Evolutionary conservation across 2,888 invertebrate genomes (phyloP).

Genomic region (Resseliella maxima): DNA sequence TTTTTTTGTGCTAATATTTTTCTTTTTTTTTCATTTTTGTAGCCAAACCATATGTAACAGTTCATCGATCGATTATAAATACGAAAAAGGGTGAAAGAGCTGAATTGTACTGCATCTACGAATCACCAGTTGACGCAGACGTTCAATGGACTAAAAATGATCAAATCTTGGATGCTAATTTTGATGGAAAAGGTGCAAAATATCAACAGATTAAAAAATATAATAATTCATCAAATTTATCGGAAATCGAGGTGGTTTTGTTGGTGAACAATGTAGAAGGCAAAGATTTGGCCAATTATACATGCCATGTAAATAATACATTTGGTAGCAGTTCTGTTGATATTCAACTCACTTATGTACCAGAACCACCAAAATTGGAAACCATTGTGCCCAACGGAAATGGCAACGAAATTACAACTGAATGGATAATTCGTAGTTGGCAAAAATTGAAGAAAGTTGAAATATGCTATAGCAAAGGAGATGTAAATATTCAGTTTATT

Average conservation of each 20-base stretch:
- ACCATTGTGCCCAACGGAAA: conserved; percentile 62
- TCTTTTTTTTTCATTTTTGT: not conserved
- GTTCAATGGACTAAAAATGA: conserved; percentile 63
- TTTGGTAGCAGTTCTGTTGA: conserved; percentile 63
- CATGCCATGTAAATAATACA: conserved; percentile 72
- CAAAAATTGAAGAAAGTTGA: conserved; percentile 65
- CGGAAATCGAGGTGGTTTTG: conserved; percentile 70
- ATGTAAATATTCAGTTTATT: too few relatives aligned
- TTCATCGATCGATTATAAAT: conserved; percentile 65
- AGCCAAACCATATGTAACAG: conserved; percentile 64
- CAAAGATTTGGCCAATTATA: conserved; percentile 80
- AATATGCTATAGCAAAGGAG: too few relatives aligned
- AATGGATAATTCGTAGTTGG: conserved; percentile 65
- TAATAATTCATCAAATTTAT: not conserved
- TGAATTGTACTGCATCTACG: conserved; percentile 65
- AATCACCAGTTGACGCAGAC: conserved; percentile 63
- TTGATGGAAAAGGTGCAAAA: conserved; percentile 58
- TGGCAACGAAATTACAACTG: conserved; percentile 63
- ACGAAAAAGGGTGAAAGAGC: conserved; percentile 62
- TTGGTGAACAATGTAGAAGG: conserved; percentile 74
- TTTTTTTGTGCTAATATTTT: too few relatives aligned
- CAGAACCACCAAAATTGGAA: conserved; percentile 65
- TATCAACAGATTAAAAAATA: not conserved
- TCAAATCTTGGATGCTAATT: conserved; percentile 57
- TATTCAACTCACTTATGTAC: conserved; percentile 63